Evolutionary conservation across 2,888 invertebrate species (phyloP).

Genomic region (Pandemis cinnamomeana): DNA sequence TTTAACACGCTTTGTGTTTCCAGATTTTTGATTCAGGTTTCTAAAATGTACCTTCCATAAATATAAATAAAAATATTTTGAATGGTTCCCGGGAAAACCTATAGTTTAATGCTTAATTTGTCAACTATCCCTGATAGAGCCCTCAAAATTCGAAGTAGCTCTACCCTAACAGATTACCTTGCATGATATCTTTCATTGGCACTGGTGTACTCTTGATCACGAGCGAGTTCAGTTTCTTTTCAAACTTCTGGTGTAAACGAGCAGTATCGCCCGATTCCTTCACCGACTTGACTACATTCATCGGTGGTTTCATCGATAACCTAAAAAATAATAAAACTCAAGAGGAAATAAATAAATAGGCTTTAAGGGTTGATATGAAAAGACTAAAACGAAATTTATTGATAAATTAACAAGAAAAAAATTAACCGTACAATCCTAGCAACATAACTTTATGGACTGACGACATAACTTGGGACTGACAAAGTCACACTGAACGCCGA

Average conservation of each 20-base stretch:
- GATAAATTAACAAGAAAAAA: too few relatives aligned
- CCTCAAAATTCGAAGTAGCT: too few relatives aligned
- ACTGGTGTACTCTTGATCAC: slow-evolving; percentile 61
- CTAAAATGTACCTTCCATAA: too few relatives aligned
- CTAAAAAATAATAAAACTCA: slow-evolving; percentile 32
- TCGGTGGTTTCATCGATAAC: slow-evolving; percentile 53
- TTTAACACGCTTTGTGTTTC: not conserved
- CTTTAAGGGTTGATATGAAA: too few relatives aligned
- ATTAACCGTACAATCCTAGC: too few relatives aligned
- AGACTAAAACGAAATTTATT: too few relatives aligned
- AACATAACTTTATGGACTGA: too few relatives aligned
- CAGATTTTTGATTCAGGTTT: too few relatives aligned
- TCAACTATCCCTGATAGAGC: too few relatives aligned
- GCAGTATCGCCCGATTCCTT: slow-evolving; percentile 67
- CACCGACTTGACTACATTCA: slow-evolving; percentile 64
- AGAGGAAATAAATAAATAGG: not conserved
- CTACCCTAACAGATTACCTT: slow-evolving; percentile 55
- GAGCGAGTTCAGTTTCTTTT: slow-evolving; percentile 61
- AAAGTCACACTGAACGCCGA: too few relatives aligned
- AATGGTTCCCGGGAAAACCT: not conserved
- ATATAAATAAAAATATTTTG: not conserved
- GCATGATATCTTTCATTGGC: slow-evolving; percentile 63
- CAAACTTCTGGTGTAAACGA: slow-evolving; percentile 73
- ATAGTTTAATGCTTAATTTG: not conserved
- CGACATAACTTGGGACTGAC: too few relatives aligned